Percentiles rank a stretch among this genome's conserved stretches.
Conservation (phyloP, 2,113 vertebrate species). For the Rhinolophus sinicus region DNA sequence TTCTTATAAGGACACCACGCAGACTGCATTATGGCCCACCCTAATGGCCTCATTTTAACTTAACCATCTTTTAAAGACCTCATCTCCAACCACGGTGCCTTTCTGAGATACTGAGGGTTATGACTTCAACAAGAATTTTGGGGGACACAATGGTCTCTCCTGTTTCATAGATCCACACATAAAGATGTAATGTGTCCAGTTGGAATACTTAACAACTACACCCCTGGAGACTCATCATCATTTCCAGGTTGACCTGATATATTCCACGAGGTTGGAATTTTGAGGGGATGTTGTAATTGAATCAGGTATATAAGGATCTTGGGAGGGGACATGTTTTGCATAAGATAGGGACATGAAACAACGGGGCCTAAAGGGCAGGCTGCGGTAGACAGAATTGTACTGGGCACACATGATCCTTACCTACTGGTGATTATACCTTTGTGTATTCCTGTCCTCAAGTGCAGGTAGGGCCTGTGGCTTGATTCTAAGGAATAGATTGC, state of each 20-base stretch:
- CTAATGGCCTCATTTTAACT: not conserved
- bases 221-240: not conserved
- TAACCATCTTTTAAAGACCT: not conserved
- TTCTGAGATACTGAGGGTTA: not conserved
- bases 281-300: not conserved
- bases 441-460: not conserved
- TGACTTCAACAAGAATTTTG: not conserved
- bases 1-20: not conserved
- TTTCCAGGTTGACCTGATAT: not conserved
- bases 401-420: not conserved
- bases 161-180: not conserved
- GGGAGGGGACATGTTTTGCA: not conserved
- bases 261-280: not conserved
- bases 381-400: not conserved
- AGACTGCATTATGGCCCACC: not conserved
- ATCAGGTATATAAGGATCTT: not conserved
- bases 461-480: not conserved
- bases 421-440: not conserved
- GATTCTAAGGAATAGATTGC: not conserved
- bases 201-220: not conserved
- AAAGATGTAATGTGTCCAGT: not conserved
- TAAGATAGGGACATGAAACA: not conserved
- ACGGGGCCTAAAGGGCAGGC: not conserved
- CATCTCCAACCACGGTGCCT: not conserved
- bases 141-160: not conserved